Evolutionary conservation across 2,888 invertebrate genomes (phyloP).

Genomic region (Pollenia angustigena): DNA sequence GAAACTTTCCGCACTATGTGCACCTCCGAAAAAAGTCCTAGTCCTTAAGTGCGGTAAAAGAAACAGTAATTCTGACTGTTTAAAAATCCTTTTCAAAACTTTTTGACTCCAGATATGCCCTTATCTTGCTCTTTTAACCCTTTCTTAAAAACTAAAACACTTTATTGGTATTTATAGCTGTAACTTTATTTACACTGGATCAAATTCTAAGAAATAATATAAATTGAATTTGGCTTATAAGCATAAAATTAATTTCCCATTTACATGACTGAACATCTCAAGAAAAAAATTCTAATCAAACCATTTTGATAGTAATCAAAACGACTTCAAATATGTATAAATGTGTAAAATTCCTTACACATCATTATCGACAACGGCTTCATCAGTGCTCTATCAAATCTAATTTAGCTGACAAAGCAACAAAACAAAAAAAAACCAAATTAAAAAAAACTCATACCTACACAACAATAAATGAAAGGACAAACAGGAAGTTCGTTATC

Average conservation of each 20-base stretch:
- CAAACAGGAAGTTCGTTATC: constrained; percentile 76
- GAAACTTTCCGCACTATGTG: too few relatives aligned
- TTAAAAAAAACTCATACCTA: not conserved
- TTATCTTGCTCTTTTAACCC: too few relatives aligned
- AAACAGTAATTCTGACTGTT: too few relatives aligned
- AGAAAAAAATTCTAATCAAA: not conserved
- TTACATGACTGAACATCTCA: too few relatives aligned
- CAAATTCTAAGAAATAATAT: not conserved
- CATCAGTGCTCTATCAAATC: constrained; percentile 64
- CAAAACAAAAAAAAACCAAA: not conserved
- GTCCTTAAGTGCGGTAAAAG: too few relatives aligned
- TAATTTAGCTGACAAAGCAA: constrained; percentile 72
- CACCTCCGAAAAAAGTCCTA: too few relatives aligned
- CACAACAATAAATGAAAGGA: constrained; percentile 13
- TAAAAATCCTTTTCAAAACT: too few relatives aligned
- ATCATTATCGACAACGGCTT: constrained; percentile 5
- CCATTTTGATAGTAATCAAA: constrained; percentile 68
- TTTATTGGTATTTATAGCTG: not conserved
- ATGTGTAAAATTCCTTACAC: constrained; percentile 25
- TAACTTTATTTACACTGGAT: not conserved
- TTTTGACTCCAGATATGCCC: too few relatives aligned
- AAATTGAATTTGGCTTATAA: not conserved
- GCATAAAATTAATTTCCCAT: constrained; percentile 35
- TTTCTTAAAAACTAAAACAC: not conserved
- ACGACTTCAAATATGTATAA: constrained; percentile 32